phyloP scores from a whole-genome alignment of 2,888 invertebrate genomes.

The Pammene fasciana region DNA sequence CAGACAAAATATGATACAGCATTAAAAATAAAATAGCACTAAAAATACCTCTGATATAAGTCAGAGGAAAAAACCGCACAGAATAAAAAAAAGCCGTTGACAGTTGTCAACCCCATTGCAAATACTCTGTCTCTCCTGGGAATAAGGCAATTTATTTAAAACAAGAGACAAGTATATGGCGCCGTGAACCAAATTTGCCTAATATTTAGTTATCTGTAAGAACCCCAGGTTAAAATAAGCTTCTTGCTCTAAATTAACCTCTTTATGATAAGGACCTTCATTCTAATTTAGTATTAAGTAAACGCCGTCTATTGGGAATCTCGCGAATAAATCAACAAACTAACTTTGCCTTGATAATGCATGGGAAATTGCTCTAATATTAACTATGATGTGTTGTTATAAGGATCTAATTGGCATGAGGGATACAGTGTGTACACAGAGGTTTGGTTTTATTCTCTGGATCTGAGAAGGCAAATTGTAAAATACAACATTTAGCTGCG shows the following conservation, averaged over 20 bases:
- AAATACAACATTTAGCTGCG: not conserved
- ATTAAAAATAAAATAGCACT: too few relatives aligned
- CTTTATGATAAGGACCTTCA: not conserved
- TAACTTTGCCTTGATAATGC: not conserved
- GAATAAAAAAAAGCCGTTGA: too few relatives aligned
- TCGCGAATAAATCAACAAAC: not conserved
- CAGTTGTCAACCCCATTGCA: too few relatives aligned
- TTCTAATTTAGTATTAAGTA: not conserved
- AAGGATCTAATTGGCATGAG: not conserved
- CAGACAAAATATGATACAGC: too few relatives aligned
- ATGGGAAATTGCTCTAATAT: constrained; percentile 11
- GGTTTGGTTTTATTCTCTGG: not conserved
- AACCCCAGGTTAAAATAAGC: too few relatives aligned
- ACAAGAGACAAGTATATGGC: too few relatives aligned
- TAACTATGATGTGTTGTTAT: constrained; percentile 8
- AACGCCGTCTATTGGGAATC: not conserved
- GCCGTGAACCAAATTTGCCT: too few relatives aligned
- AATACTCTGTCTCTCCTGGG: too few relatives aligned
- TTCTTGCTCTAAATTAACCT: not conserved
- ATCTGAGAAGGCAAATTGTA: not conserved
- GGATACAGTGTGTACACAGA: constrained; percentile 28
- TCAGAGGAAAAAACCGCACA: too few relatives aligned
- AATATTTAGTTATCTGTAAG: too few relatives aligned
- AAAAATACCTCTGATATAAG: too few relatives aligned
- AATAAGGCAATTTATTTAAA: too few relatives aligned